Conservation (phyloP, 2,797 vertebrate genomes). For the Todus mexicanus region DNA sequence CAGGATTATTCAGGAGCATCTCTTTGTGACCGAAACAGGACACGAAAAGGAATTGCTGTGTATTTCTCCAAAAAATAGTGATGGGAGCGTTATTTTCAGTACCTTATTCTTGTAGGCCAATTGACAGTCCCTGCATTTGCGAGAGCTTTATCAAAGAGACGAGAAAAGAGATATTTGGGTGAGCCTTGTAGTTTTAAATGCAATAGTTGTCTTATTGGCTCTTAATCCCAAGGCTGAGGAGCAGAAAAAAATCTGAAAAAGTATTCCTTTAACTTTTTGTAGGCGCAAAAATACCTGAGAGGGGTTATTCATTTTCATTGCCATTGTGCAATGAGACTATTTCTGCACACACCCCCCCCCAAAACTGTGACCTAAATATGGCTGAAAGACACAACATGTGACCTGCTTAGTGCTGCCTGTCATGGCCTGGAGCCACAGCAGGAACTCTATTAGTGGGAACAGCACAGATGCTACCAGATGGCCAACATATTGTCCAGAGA, state of each 20-base stretch:
- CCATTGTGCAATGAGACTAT: constrained; percentile 82
- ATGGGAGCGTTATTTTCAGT: not conserved
- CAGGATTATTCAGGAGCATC: not conserved
- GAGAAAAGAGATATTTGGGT: not conserved
- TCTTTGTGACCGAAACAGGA: not conserved
- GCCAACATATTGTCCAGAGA: constrained; percentile 95
- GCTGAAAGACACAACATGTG: constrained; percentile 96
- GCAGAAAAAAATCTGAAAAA: constrained; percentile 48
- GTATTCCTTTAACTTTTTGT: constrained; percentile 58
- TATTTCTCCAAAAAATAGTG: not conserved
- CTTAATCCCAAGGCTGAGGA: not conserved
- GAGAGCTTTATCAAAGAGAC: not conserved
- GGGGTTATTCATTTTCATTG: constrained; percentile 75
- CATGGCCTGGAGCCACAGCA: constrained; percentile 82
- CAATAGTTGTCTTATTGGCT: not conserved
- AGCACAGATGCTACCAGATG: constrained; percentile 96
- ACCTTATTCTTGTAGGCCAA: not conserved
- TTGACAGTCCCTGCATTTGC: not conserved
- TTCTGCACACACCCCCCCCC: constrained; percentile 79
- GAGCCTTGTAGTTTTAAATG: constrained; percentile 14
- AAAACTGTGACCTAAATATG: constrained; percentile 98
- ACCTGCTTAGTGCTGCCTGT: constrained; percentile 88
- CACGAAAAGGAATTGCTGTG: not conserved
- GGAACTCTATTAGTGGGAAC: constrained; percentile 88
- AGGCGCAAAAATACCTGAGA: constrained; percentile 61